These are phyloP conservation scores for Hoplias malabaricus DNA, from an alignment of 2,113 vertebrate species.

Conservation along the genomic window DNA sequence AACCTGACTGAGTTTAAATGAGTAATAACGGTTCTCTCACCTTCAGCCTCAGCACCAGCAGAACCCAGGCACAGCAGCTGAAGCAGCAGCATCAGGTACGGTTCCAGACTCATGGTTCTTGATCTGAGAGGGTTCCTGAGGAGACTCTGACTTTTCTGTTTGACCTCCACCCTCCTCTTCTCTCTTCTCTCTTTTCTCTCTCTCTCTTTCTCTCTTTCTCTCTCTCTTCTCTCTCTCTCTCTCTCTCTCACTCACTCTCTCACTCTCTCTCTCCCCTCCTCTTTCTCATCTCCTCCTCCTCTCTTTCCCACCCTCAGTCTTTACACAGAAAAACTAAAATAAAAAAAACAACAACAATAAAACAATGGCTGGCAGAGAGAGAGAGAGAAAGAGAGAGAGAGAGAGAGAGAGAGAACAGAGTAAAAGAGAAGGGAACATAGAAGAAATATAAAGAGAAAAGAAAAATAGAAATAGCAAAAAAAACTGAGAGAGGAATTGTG, in stretches of 20 bases:
- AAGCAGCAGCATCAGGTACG: background rate
- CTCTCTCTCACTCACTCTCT: conserved; percentile 6
- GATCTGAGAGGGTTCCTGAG: background rate
- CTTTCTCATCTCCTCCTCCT: too few species aligned
- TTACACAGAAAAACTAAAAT: too few species aligned
- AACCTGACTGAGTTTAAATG: too few species aligned
- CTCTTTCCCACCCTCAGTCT: background rate
- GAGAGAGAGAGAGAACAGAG: background rate
- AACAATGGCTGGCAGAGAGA: conserved; percentile 33
- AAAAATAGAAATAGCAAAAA: background rate
- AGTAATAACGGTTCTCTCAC: background rate
- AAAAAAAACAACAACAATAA: background rate
- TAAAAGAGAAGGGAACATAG: background rate
- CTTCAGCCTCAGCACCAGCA: background rate
- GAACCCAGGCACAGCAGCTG: background rate
- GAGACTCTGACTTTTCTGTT: background rate
- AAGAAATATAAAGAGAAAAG: background rate
- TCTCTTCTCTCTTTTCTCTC: background rate
- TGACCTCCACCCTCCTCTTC: background rate
- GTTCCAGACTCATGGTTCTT: background rate
- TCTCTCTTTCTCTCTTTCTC: background rate
- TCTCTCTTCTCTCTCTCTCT: background rate
- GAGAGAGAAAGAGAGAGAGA: background rate
- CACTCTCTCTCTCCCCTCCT: background rate
- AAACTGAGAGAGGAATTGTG: background rate